These are phyloP conservation scores for Dufourea novaeangliae DNA, from an alignment of 1,140 invertebrate genomes.

Conservation along the genomic window DNA sequence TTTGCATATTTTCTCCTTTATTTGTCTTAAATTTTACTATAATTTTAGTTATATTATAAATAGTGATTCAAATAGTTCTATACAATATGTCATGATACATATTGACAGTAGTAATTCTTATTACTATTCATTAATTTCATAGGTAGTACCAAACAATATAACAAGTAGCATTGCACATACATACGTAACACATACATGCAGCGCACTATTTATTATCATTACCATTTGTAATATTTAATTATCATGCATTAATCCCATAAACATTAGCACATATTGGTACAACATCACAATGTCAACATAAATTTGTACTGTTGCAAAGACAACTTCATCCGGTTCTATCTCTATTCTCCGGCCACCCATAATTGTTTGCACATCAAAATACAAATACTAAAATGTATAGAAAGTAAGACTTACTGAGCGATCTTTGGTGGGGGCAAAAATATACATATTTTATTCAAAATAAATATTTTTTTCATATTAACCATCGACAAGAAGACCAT, in stretches of 20 bases:
- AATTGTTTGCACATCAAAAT: conserved; percentile 87
- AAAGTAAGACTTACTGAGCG: background rate
- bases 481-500: conserved; percentile 76
- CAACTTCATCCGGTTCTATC: conserved; percentile 85
- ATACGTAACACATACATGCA: background rate
- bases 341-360: conserved; percentile 86
- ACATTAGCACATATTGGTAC: conserved; percentile 84
- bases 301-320: conserved; percentile 84
- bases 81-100: background rate
- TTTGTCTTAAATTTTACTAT: no score
- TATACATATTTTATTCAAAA: background rate
- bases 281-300: conserved; percentile 86
- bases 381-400: conserved; percentile 83
- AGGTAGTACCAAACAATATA: background rate
- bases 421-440: no score
- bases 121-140: background rate
- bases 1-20: no score
- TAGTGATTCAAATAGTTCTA: background rate
- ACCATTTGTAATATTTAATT: background rate
- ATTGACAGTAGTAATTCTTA: background rate
- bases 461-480: conserved; percentile 40
- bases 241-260: conserved; percentile 50
- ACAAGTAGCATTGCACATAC: background rate
- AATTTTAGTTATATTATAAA: no score
- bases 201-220: no score